Evolutionary conservation across 2,888 invertebrate genomes (phyloP).

Genomic region (Agrypnus murinus): DNA sequence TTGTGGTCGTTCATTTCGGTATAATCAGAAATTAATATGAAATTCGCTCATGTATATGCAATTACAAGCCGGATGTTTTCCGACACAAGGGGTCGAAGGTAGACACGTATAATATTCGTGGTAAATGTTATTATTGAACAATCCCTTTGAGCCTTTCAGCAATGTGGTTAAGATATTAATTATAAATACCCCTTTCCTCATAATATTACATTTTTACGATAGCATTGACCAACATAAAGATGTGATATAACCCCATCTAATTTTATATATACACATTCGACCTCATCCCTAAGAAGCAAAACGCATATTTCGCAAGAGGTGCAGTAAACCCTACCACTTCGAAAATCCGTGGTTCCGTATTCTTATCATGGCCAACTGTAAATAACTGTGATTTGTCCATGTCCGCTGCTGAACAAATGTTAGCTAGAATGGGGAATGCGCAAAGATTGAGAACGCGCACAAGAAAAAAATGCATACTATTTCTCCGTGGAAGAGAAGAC

Average conservation of each 20-base stretch:
- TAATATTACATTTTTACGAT: neutral
- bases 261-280: conserved; percentile 6
- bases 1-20: conserved; percentile 71
- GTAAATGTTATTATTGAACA: conserved; percentile 63
- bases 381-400: conserved; percentile 72
- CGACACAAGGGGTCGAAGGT: conserved; percentile 60
- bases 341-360: conserved; percentile 61
- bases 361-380: conserved; percentile 70
- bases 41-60: conserved; percentile 73
- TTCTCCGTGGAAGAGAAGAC: conserved; percentile 68
- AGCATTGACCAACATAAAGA: neutral
- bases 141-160: conserved; percentile 54
- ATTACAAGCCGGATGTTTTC: conserved; percentile 70
- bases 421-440: conserved; percentile 68
- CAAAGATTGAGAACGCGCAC: conserved; percentile 70
- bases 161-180: conserved; percentile 47
- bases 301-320: conserved; percentile 40
- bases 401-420: conserved; percentile 69
- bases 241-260: neutral
- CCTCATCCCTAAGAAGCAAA: conserved; percentile 34
- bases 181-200: conserved; percentile 1
- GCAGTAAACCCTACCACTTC: conserved; percentile 37
- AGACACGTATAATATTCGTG: conserved; percentile 56
- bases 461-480: conserved; percentile 70
- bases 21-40: conserved; percentile 74